Conservation (phyloP, 2,797 vertebrate species). For the Artibeus lituratus region DNA sequence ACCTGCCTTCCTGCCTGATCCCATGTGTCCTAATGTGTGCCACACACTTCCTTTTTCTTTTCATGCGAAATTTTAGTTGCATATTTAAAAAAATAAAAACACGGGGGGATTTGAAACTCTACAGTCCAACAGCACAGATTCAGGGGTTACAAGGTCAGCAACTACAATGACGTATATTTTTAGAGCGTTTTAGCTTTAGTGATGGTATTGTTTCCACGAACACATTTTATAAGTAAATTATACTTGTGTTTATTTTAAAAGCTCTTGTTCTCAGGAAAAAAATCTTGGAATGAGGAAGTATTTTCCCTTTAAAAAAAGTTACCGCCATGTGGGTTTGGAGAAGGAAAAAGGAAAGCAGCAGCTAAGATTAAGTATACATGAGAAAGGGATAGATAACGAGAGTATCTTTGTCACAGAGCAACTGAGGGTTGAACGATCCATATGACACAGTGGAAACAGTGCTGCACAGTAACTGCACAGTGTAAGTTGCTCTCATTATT, state of each 20-base stretch:
- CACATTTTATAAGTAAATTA: conserved; percentile 41
- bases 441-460: not conserved
- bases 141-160: not conserved
- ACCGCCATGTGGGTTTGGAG: not conserved
- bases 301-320: conserved; percentile 21
- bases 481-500: not conserved
- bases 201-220: not conserved
- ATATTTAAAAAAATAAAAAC: conserved; percentile 27
- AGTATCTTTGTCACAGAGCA: not conserved
- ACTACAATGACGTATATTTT: not conserved
- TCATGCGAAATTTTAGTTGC: conserved; percentile 4
- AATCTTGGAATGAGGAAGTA: not conserved
- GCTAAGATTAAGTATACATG: not conserved
- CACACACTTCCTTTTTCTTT: not conserved
- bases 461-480: not conserved
- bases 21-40: not conserved
- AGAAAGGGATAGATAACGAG: not conserved
- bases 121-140: not conserved
- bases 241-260: conserved; percentile 25
- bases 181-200: not conserved
- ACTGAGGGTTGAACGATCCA: not conserved
- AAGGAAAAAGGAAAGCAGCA: not conserved
- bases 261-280: conserved; percentile 18
- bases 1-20: not conserved
- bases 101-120: conserved; percentile 24